These are phyloP conservation scores for Ochropacha duplaris DNA, from an alignment of 2,888 invertebrate genomes.

Conservation along the genomic window DNA sequence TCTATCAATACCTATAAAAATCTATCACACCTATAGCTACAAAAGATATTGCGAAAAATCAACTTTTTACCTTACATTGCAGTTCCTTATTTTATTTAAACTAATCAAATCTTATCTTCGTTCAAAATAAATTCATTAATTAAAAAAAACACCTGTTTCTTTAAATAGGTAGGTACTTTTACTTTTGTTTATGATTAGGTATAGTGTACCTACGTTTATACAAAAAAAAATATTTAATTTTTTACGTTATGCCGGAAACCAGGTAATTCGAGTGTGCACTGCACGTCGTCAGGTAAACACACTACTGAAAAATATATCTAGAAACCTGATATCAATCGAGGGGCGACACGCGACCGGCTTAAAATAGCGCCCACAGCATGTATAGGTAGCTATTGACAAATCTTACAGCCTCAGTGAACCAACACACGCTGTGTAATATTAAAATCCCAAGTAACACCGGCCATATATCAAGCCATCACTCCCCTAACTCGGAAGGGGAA, in stretches of 20 bases:
- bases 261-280: slow-evolving; percentile 47
- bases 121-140: no score
- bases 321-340: slow-evolving; percentile 58
- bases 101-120: no score
- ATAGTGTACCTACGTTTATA: background rate
- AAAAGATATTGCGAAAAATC: no score
- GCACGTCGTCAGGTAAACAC: slow-evolving; percentile 54
- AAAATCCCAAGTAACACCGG: slow-evolving; percentile 79
- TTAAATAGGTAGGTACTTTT: no score
- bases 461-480: slow-evolving; percentile 78
- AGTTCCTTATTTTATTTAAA: no score
- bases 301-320: slow-evolving; percentile 63
- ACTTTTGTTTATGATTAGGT: no score
- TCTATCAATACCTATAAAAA: no score
- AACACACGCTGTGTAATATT: slow-evolving; percentile 80
- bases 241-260: slow-evolving; percentile 37
- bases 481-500: slow-evolving; percentile 68
- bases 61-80: no score
- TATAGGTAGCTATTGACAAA: slow-evolving; percentile 82
- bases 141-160: no score
- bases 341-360: slow-evolving; percentile 69
- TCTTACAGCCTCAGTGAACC: slow-evolving; percentile 78
- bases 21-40: no score
- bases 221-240: background rate
- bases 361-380: slow-evolving; percentile 77